Evolutionary conservation across 2,113 vertebrate species (phyloP), one percentile per base, ranked within the genome.

Genomic region (Vicugna pacos): DNA sequence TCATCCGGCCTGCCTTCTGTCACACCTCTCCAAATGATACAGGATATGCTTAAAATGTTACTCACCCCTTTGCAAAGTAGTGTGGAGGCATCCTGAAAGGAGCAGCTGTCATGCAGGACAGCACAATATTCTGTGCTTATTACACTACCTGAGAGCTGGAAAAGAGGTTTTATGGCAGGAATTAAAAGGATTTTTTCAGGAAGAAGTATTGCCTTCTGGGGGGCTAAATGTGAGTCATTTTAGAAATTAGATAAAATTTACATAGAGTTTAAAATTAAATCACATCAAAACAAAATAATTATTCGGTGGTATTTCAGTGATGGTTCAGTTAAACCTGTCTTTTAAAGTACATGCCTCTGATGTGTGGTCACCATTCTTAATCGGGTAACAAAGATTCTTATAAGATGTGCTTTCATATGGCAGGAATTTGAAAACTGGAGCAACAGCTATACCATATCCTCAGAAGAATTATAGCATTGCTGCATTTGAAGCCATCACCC

Each of bases 1-100:
- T 95, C n/a, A 22, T 97, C 89, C 82, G 38, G 67, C 88, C 96
- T 98, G 95, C 91, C 97, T 98, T 86, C 85, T 97, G 93, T 75
- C 96, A 91, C 96, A 85, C 97, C 95, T 97, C 93, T 95, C 86
- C 89, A 91, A 97, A 98, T 97, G 94, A 98, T 97, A 95, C 90
- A 98, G 95, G 89, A 98, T 98, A 87, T 89, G 91, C 93, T 93
- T 86, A 89, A 95, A 95, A 85, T 94, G 94, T 86, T 96, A 76
- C 42, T 95, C 93, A 91, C 91, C 94, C 88, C 94, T 32, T 95
- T 77, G 70, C 52, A 69, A 70, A 69, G 93, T 86, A 80, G 75
- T 17, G 10, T 16, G 32, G 67, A 95, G 7, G 8, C 87, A 58
- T 14, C 91, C 62, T 46, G 80, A 88, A 96, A 72, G 2, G 90